A percentile compares a stretch with the other conserved stretches of the same genome.
Evolutionary conservation across 2,113 vertebrate species (phyloP).

Genomic region (Recurvirostra avosetta): DNA sequence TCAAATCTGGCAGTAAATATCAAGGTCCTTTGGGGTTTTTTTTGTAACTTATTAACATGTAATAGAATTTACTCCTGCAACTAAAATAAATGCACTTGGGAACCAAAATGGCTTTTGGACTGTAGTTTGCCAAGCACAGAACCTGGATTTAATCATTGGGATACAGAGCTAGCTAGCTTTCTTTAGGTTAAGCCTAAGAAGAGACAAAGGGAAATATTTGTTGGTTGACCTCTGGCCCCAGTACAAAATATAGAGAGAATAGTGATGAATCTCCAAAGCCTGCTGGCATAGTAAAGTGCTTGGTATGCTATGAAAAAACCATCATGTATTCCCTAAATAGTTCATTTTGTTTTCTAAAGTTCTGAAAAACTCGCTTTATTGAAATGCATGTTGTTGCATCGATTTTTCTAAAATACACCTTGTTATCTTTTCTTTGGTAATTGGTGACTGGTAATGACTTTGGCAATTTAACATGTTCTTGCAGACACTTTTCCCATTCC

Average conservation of each 20-base stretch:
- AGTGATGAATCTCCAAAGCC: constrained; percentile 70
- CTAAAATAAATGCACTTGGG: not conserved
- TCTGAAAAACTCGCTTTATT: constrained; percentile 79
- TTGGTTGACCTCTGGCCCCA: constrained; percentile 64
- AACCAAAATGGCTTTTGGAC: not conserved
- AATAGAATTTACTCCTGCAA: not conserved
- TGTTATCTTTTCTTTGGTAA: constrained; percentile 93
- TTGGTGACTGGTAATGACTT: constrained; percentile 95
- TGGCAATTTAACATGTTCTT: constrained; percentile 88
- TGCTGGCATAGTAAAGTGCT: constrained; percentile 41
- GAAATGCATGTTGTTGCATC: constrained; percentile 84
- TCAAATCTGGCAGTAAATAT: not conserved
- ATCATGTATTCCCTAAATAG: constrained; percentile 80
- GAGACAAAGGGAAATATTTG: constrained; percentile 51
- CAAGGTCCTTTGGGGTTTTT: not conserved
- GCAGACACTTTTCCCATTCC: constrained; percentile 84
- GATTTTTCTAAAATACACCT: constrained; percentile 87
- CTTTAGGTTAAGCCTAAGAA: constrained; percentile 4
- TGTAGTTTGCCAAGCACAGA: not conserved
- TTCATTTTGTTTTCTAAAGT: constrained; percentile 84
- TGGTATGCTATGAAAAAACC: constrained; percentile 73
- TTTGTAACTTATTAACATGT: not conserved
- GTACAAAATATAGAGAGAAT: constrained; percentile 64
- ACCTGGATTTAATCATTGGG: not conserved
- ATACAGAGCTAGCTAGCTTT: not conserved